A percentile compares a stretch with the other conserved stretches of the same genome.
phyloP scores from a whole-genome alignment of 92 coral and sea anemone genomes.

The Chrysogorgia sp. region DNA sequence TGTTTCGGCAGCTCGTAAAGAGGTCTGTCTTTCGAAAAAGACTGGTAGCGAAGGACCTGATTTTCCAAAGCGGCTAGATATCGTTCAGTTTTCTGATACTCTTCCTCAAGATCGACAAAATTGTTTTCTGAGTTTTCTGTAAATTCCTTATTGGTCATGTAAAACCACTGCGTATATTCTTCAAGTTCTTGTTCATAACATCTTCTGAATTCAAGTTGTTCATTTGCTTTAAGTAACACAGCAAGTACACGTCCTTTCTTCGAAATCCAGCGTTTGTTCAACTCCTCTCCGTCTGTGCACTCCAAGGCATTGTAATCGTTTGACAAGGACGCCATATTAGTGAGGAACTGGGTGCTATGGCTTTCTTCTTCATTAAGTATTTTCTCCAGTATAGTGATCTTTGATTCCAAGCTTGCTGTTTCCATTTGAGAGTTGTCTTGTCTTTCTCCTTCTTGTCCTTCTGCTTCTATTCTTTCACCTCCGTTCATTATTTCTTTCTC shows the following conservation, averaged over 20 bases:
- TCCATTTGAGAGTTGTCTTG: background rate
- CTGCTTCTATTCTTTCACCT: too few species aligned
- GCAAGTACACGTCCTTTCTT: background rate
- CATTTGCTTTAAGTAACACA: background rate
- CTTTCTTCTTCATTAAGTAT: background rate
- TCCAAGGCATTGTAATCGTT: conserved; percentile 5
- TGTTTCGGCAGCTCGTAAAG: conserved; percentile 43
- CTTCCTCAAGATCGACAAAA: conserved; percentile 3
- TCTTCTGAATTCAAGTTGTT: conserved; percentile 10
- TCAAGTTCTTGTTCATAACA: background rate
- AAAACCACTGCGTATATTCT: conserved; percentile 2
- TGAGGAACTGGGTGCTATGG: background rate
- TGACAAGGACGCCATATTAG: background rate
- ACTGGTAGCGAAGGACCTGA: background rate
- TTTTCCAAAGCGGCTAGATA: background rate
- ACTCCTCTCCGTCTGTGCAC: conserved; percentile 3
- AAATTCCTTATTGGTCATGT: background rate
- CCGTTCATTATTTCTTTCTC: too few species aligned
- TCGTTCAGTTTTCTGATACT: background rate
- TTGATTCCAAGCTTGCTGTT: background rate
- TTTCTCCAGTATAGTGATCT: background rate
- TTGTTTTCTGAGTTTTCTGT: background rate
- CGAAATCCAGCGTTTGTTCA: background rate
- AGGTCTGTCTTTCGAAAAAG: background rate
- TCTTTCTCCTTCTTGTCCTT: background rate